phyloP scores from a whole-genome alignment of 2,113 vertebrate genomes.

The Chamaea fasciata region DNA sequence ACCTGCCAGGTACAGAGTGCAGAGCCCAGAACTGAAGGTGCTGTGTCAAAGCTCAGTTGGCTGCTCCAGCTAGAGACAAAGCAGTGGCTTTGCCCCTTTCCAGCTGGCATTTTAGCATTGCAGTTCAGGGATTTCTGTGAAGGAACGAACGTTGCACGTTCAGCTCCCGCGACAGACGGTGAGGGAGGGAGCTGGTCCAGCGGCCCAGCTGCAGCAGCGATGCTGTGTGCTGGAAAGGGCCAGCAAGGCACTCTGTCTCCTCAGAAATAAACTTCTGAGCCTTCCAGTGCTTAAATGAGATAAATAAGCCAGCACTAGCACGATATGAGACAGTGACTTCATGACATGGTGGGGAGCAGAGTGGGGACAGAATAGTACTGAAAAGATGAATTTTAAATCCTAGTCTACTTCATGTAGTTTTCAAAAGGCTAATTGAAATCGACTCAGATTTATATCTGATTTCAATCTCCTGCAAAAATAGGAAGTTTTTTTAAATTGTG shows the following conservation, averaged over 20 bases:
- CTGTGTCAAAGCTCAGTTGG: background rate
- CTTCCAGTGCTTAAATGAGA: background rate
- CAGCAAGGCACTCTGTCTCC: background rate
- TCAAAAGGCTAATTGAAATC: background rate
- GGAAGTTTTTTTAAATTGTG: background rate
- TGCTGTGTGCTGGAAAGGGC: background rate
- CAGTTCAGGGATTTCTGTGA: background rate
- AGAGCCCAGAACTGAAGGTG: background rate
- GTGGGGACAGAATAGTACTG: background rate
- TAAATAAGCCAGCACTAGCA: background rate
- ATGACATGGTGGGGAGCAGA: background rate
- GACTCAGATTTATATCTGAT: background rate
- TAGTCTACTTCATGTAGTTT: background rate
- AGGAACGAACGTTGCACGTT: accelerated
- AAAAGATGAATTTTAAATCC: background rate
- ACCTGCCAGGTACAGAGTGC: background rate
- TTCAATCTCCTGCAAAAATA: background rate
- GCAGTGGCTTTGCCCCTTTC: background rate
- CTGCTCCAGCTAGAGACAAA: background rate
- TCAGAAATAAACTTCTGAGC: background rate
- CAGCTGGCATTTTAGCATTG: background rate
- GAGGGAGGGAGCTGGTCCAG: background rate
- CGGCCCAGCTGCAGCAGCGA: background rate
- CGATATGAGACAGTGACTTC: background rate
- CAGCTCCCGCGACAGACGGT: background rate